Percentiles rank a stretch among this genome's conserved stretches.
phyloP scores from a whole-genome alignment of 2,888 invertebrate genomes.

The Selenia dentaria region DNA sequence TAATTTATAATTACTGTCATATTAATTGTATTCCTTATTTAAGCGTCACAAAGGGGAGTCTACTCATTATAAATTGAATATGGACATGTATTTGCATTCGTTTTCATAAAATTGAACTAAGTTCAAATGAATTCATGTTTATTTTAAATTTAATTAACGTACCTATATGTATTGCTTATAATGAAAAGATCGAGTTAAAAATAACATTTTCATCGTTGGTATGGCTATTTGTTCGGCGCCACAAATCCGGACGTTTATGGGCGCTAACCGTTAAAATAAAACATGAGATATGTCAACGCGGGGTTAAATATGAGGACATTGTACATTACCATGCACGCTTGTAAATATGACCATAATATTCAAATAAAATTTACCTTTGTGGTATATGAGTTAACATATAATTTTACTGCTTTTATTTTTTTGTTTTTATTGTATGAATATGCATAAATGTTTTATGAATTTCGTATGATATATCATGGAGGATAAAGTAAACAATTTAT shows the following conservation, averaged over 20 bases:
- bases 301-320: conserved; percentile 11
- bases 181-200: conserved; percentile 1
- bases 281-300: conserved; percentile 10
- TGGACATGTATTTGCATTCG: no score
- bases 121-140: background rate
- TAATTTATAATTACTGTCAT: no score
- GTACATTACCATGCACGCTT: background rate
- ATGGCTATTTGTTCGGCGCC: conserved; percentile 12
- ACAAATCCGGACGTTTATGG: conserved; percentile 13
- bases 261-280: conserved; percentile 4
- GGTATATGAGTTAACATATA: no score
- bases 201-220: background rate
- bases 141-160: background rate
- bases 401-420: no score
- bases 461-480: no score
- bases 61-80: no score
- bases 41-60: no score
- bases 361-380: no score
- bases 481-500: no score
- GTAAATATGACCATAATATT: background rate
- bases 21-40: no score
- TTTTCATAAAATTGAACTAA: background rate
- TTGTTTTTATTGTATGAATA: no score
- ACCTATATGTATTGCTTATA: background rate
- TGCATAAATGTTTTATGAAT: no score